Base-by-base conservation (phyloP, 2,797 vertebrate species). In the Masticophis lateralis region DNA sequence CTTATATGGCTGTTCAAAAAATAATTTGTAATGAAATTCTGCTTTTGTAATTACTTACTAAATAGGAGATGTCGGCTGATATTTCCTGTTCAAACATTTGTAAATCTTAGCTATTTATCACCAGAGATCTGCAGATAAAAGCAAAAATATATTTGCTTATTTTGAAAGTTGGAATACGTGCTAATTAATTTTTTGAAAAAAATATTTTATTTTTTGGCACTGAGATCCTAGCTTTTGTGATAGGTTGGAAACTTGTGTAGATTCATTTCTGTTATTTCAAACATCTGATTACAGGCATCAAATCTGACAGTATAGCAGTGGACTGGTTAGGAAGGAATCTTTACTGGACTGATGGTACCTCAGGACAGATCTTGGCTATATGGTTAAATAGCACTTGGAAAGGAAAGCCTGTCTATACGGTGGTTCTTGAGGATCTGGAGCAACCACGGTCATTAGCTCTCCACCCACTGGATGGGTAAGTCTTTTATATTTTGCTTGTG, bases 311-410 rank as follows among this genome's bases (percentile, higher is more conserved):
- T 22, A 97, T 99, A 32, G 98, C 98, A 0, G 97, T 99, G 90
- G 99, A 99, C 96, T 99, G 99, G 99, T 93, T 99, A 2, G 99
- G 98, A 37, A 98, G 98, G 87, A 99, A 99, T 96, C 97, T 99
- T 89, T 99, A 99, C 97, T 99, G 99, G 99, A 98, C 98, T 37
- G 98, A 99, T 86, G 98, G 98, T 3, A 95, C 96, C 25, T 98
- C 98, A 79, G 98, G 98, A 0, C 98, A 98, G 96, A 98, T 99
- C 96, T 95, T 98, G 95, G 99, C 98, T 3, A 97, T 98, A 92
- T 97, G 94, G 22, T 96, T 99, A 91, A 95, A 97, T 20, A 91
- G 96, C 56, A 18, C 87, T 88, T 97, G 97, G 87, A 96, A 97
- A 88, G 98, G 96, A 86, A 97, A 95, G 59, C 96, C 98, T 37